Percentiles rank a stretch among this genome's conserved stretches.
These are phyloP conservation scores for Crambe crambe DNA, from an alignment of 37 sponge, comb jelly and placozoan species.

Conservation along the genomic window DNA sequence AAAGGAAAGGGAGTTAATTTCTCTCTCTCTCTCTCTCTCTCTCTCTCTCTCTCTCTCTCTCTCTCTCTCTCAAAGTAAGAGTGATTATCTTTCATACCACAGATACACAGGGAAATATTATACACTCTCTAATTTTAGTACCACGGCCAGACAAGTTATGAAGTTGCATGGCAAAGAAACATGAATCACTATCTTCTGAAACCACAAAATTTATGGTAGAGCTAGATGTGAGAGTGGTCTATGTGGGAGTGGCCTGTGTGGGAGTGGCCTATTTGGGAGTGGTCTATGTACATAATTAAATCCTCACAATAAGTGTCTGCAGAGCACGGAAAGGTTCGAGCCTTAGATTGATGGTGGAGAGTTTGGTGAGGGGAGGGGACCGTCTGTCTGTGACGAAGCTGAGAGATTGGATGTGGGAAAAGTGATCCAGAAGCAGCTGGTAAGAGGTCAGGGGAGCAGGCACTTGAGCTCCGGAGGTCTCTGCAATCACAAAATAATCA, in stretches of 20 bases:
- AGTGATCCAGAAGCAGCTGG: conserved; percentile 22
- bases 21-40: not conserved
- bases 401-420: conserved; percentile 14
- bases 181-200: not conserved
- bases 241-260: not conserved
- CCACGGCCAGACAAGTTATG: too few species aligned
- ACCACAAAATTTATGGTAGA: not conserved
- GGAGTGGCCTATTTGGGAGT: not conserved
- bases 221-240: not conserved
- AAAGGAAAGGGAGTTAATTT: not conserved
- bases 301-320: conserved; percentile 49
- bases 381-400: conserved; percentile 48
- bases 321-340: conserved; percentile 52
- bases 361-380: not conserved
- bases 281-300: not conserved
- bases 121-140: too few species aligned
- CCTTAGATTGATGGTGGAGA: conserved; percentile 36
- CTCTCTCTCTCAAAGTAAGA: too few species aligned
- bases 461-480: not conserved
- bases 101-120: too few species aligned
- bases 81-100: too few species aligned
- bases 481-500: too few species aligned
- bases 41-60: not conserved
- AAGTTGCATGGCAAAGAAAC: too few species aligned
- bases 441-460: conserved; percentile 3